Conservation (phyloP, 2,888 invertebrate species). For the Eilema sororculum region DNA sequence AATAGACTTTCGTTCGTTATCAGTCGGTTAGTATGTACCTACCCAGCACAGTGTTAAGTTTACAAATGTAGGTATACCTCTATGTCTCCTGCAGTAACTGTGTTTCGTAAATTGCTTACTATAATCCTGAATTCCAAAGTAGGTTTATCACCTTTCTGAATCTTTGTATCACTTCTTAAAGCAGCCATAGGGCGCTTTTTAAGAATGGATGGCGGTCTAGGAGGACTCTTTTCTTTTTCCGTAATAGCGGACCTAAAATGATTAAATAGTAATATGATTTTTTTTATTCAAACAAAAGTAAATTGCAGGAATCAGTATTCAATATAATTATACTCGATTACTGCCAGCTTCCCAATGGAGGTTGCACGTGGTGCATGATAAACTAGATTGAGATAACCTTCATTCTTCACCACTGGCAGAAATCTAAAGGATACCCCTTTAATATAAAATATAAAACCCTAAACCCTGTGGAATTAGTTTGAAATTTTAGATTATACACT, state of each 20-base stretch:
- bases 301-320: too few relatives aligned
- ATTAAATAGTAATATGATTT: too few relatives aligned
- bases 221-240: slow-evolving; percentile 76
- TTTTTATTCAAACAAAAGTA: too few relatives aligned
- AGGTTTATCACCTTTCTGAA: slow-evolving; percentile 69
- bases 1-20: too few relatives aligned
- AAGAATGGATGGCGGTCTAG: slow-evolving; percentile 81
- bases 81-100: slow-evolving; percentile 96
- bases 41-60: neutral
- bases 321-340: too few relatives aligned
- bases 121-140: slow-evolving; percentile 93
- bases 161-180: slow-evolving; percentile 68
- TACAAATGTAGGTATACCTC: slow-evolving; percentile 85
- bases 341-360: too few relatives aligned
- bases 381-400: too few relatives aligned
- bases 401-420: too few relatives aligned
- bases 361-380: too few relatives aligned
- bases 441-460: too few relatives aligned
- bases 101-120: slow-evolving; percentile 95
- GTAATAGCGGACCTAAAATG: slow-evolving; percentile 63
- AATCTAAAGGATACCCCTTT: too few relatives aligned
- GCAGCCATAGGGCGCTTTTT: slow-evolving; percentile 84
- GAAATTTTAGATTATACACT: neutral
- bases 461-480: too few relatives aligned
- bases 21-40: neutral